These are phyloP conservation scores for Melanostoma mellinum DNA, from an alignment of 2,888 invertebrate genomes.

Conservation along the genomic window DNA sequence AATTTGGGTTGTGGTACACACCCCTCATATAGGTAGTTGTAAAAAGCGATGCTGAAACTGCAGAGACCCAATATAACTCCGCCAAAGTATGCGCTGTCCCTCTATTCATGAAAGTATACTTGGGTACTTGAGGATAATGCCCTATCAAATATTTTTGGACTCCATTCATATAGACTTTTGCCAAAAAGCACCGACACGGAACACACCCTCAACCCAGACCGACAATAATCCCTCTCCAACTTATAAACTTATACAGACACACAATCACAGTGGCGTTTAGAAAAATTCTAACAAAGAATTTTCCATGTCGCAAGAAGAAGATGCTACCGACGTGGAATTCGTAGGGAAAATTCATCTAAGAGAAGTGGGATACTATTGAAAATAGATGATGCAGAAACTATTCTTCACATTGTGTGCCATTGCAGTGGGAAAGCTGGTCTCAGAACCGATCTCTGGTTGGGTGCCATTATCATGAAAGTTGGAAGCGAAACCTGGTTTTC, in stretches of 20 bases:
- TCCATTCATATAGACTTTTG: constrained; percentile 67
- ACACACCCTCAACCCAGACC: constrained; percentile 42
- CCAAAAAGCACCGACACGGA: constrained; percentile 68
- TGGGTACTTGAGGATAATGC: constrained; percentile 70
- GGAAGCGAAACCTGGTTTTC: too few relatives aligned
- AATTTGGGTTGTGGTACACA: constrained; percentile 45
- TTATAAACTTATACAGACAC: constrained; percentile 4
- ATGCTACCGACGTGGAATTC: too few relatives aligned
- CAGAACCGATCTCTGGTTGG: too few relatives aligned
- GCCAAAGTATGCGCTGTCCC: constrained; percentile 4
- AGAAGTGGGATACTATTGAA: too few relatives aligned
- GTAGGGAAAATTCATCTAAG: too few relatives aligned
- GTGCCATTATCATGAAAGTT: too few relatives aligned
- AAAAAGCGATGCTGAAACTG: constrained; percentile 17
- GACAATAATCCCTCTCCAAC: constrained; percentile 11
- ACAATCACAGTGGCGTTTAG: constrained; percentile 2
- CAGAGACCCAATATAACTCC: constrained; percentile 19
- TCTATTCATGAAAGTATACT: constrained; percentile 36
- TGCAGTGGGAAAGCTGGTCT: too few relatives aligned
- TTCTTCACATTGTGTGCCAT: too few relatives aligned
- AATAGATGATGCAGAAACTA: too few relatives aligned
- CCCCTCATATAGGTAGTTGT: not conserved
- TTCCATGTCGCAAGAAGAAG: too few relatives aligned
- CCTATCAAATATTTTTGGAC: constrained; percentile 72
- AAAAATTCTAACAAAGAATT: not conserved